phyloP scores from a whole-genome alignment of 2,113 vertebrate genomes.

The Ardeotis arabs region DNA sequence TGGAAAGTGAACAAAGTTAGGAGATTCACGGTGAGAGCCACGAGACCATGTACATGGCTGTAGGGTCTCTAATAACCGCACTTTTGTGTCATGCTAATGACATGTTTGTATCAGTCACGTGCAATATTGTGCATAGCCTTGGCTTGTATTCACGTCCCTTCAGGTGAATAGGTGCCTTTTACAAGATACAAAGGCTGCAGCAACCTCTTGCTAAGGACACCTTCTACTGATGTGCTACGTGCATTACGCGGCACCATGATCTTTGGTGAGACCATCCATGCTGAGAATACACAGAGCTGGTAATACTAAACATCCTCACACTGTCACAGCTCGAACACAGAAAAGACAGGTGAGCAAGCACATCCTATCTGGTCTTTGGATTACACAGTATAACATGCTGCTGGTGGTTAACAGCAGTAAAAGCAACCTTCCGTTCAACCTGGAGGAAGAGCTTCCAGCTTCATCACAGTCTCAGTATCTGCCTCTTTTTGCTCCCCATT shows the following conservation, averaged over 20 bases:
- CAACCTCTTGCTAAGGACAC: neutral
- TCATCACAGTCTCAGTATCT: conserved; percentile 1
- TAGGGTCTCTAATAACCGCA: neutral
- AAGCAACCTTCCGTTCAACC: neutral
- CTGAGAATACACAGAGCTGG: neutral
- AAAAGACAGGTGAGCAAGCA: neutral
- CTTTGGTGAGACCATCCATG: neutral
- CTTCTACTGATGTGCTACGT: neutral
- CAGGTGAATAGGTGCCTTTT: neutral
- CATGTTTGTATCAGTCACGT: neutral
- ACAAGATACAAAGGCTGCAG: neutral
- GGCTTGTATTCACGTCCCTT: neutral
- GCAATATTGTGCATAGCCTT: neutral
- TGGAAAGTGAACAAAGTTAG: neutral
- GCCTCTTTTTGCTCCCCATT: conserved; percentile 59
- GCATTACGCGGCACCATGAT: rapidly evolving
- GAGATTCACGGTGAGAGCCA: neutral
- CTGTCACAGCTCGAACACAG: neutral
- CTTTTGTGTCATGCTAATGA: neutral
- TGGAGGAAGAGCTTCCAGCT: conserved; percentile 42
- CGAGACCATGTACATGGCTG: neutral
- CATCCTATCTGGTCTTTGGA: neutral
- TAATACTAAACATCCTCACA: neutral
- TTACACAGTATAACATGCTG: neutral
- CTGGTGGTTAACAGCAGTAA: neutral